Evolutionary conservation across 1,140 invertebrate species (phyloP), one percentile per base, ranked within the genome.

Genomic region (Drosophila lini): DNA sequence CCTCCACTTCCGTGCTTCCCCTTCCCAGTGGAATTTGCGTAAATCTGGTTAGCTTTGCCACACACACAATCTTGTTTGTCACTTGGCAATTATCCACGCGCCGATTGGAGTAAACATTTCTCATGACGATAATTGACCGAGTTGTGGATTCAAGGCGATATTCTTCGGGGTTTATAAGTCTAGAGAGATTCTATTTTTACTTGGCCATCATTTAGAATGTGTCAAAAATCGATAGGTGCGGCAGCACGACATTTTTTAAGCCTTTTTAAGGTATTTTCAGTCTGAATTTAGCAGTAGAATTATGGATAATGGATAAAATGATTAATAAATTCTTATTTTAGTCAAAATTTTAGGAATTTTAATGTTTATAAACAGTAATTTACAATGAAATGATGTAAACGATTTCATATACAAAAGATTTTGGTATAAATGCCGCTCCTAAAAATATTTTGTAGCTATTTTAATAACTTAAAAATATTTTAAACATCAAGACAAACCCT

Each of bases 111-210:
- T 55, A 63, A 61, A 47, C 59, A 63, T 62, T 62, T 62, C 31
- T 61, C 69, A 74, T 74, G 50, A 74, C 25, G 32, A 74, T 74
- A 73, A 74, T 56, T 74, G 68, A 47, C 40, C 42, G 47, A 61
- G 68, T 73, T 42, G 40, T 28, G 68, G 32, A 42, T 38, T 22
- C 16, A 15, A 53, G 42, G 47, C 40, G 28, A 69, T 67, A 53
- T 67, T 53, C 19, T 15, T 6, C 5, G 16, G 31, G 25, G 36
- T 32, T 28, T 64, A 60, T n/a, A 31, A 3, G 28, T 5, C n/a
- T 22, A 25, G n/a, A 25, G 10, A 61, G 38, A 19, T 60, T 63
- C 11, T 16, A 15, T 22, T 28, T n/a, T 28, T 19, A 19, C 19
- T 28, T 44, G 31, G 31, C 11, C 40, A 45, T 64, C 15, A 64